Evolutionary conservation across 1,140 invertebrate species (phyloP).

Genomic region (Polypedilum vanderplanki): DNA sequence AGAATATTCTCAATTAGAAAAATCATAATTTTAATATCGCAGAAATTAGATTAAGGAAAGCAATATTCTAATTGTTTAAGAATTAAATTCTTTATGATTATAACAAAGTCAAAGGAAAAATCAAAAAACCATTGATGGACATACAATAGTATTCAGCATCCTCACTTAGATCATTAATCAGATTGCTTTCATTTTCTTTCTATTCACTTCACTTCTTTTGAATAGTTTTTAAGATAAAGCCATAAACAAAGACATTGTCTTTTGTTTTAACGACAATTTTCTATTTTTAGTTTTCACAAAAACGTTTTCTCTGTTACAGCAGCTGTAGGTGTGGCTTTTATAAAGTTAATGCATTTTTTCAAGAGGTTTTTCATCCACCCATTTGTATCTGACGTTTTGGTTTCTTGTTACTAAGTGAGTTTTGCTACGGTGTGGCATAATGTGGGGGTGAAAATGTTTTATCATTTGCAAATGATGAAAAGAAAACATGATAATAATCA

Average conservation of each 20-base stretch:
- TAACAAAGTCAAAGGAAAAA: too few species aligned
- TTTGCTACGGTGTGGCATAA: too few species aligned
- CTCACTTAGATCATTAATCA: neutral
- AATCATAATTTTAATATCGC: too few species aligned
- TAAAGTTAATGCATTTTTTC: slow-evolving; percentile 1
- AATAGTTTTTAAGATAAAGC: neutral
- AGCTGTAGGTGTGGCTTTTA: neutral
- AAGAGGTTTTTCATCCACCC: too few species aligned
- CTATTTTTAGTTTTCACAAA: neutral
- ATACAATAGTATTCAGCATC: too few species aligned
- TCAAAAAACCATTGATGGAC: too few species aligned
- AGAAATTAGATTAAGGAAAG: too few species aligned
- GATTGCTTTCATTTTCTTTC: neutral
- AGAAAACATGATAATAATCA: neutral
- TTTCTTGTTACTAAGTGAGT: too few species aligned
- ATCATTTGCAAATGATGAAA: neutral
- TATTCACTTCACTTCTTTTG: neutral
- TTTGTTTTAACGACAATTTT: neutral
- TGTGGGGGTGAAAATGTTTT: neutral
- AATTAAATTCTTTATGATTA: too few species aligned
- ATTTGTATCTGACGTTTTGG: too few species aligned
- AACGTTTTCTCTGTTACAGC: neutral
- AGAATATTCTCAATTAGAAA: too few species aligned
- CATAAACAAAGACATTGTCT: neutral
- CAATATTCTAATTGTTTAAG: too few species aligned